These are phyloP conservation scores for Brachionus asplanchnoidis DNA, from an alignment of 1,140 invertebrate species.

Conservation along the genomic window DNA sequence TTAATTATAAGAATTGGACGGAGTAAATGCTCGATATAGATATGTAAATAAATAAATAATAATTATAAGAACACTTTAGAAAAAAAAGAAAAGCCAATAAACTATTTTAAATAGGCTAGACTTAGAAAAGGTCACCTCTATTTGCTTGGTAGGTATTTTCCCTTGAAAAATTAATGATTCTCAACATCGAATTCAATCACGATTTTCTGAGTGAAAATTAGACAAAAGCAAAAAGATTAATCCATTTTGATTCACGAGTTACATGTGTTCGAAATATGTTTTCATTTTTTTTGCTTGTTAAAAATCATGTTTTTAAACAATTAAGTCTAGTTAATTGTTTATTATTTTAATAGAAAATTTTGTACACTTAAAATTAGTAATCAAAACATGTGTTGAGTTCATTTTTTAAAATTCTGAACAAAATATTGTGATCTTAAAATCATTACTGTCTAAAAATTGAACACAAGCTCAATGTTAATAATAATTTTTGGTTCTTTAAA, in stretches of 20 bases:
- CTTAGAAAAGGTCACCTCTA: background rate
- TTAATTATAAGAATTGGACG: no score
- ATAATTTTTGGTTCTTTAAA: background rate
- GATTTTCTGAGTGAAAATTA: background rate
- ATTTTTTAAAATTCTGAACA: background rate
- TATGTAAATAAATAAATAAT: background rate
- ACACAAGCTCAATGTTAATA: background rate
- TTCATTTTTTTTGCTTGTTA: background rate
- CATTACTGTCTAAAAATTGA: background rate
- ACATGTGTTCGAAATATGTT: background rate
- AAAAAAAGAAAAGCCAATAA: background rate
- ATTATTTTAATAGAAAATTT: background rate
- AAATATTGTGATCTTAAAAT: background rate
- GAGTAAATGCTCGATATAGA: background rate
- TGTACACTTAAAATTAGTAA: background rate
- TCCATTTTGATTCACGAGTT: background rate
- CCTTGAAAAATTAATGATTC: background rate
- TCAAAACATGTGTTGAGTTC: background rate
- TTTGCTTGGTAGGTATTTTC: background rate
- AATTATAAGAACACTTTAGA: background rate
- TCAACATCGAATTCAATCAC: background rate
- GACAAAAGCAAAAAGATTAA: background rate
- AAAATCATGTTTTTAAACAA: background rate
- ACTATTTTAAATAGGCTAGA: background rate
- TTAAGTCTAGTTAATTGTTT: constrained; percentile 2